A percentile compares a stretch with the other conserved stretches of the same genome.
These are phyloP conservation scores for Ptilorrhoa leucosticta DNA, from an alignment of 2,113 vertebrate species.

Conservation along the genomic window DNA sequence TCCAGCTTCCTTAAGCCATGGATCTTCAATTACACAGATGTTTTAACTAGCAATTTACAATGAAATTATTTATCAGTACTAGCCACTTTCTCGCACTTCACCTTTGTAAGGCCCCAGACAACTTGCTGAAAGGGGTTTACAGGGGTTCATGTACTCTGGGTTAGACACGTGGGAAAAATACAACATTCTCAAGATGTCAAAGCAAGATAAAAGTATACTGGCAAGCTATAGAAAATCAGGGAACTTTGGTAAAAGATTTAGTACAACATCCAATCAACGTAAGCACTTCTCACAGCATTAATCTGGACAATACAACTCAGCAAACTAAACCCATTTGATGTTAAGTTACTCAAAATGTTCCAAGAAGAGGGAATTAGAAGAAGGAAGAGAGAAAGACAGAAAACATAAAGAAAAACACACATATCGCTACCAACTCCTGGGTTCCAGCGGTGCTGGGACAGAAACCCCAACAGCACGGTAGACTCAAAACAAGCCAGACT, in stretches of 20 bases:
- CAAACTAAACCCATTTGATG: not conserved
- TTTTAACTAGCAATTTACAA: not conserved
- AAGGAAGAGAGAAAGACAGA: not conserved
- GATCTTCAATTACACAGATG: not conserved
- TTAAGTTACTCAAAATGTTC: not conserved
- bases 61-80: not conserved
- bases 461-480: fast-evolving
- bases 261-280: not conserved
- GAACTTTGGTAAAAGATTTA: not conserved
- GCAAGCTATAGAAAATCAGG: not conserved
- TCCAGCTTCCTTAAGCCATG: not conserved
- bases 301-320: not conserved
- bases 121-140: fast-evolving
- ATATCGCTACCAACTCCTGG: not conserved
- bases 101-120: not conserved
- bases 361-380: not conserved
- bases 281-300: not conserved
- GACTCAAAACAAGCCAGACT: fast-evolving
- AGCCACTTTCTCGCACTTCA: not conserved
- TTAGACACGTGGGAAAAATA: not conserved
- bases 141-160: not conserved
- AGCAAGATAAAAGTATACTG: not conserved
- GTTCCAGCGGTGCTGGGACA: not conserved
- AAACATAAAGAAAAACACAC: not conserved
- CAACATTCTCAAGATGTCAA: not conserved